These are phyloP conservation scores for Melanocharis versteri DNA, from an alignment of 2,113 vertebrate species.

Conservation along the genomic window DNA sequence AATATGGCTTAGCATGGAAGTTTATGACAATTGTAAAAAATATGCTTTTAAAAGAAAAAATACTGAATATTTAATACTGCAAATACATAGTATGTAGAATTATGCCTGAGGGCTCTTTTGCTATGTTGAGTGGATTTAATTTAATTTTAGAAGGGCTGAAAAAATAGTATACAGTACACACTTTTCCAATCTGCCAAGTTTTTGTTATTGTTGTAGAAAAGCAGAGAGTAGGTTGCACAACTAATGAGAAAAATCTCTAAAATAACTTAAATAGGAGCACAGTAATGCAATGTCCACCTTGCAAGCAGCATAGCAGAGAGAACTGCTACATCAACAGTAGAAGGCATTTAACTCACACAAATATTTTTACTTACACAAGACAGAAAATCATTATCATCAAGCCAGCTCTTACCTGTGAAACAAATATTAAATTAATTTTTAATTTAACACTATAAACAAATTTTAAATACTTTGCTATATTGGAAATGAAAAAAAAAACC, in stretches of 20 bases:
- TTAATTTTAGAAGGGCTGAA: constrained; percentile 53
- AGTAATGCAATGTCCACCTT: not conserved
- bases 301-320: not conserved
- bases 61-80: constrained; percentile 68
- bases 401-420: not conserved
- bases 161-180: constrained; percentile 27
- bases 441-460: not conserved
- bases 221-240: not conserved
- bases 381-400: not conserved
- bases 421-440: not conserved
- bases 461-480: not conserved
- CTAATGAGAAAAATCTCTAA: not conserved
- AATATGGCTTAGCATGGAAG: not conserved
- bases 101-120: constrained; percentile 60
- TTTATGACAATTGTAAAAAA: constrained; percentile 58
- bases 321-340: not conserved
- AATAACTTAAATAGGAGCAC: not conserved
- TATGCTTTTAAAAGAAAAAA: constrained; percentile 61
- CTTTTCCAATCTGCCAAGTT: constrained; percentile 18
- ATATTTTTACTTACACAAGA: not conserved
- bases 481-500: not conserved
- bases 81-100: constrained; percentile 64
- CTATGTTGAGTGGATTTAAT: constrained; percentile 51
- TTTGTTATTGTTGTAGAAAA: not conserved
- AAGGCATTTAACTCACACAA: not conserved